Base-by-base conservation (phyloP, 2,113 vertebrate species). In the Prunella himalayana region DNA sequence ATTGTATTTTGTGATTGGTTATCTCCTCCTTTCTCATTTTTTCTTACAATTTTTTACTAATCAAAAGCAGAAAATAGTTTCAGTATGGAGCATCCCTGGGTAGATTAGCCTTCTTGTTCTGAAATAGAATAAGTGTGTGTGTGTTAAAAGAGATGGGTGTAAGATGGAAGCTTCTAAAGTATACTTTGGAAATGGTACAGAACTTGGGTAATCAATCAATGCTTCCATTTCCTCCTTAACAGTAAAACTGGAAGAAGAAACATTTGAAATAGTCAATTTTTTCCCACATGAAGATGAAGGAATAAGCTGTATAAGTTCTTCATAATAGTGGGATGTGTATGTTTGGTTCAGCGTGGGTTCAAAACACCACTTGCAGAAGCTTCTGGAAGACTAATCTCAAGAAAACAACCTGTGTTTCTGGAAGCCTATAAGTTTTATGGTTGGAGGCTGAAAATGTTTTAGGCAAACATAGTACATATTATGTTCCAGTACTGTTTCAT, bases 1-100 rank as follows among this genome's bases (percentile, higher is more conserved):
- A 14, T 10, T 65, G 18, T 77, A n/a, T 24, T 59, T 54, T 76
- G 23, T 44, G 9, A 39, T 69, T n/a, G 31, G 12, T 61, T 71
- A 5, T 42, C 7, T 70, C 3, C 6, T 79, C 18, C 13, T 7
- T 69, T 63, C 15, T 72, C 5, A 27, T 57, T 33, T 27, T 19
- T 44, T 68, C 16, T 44, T 25, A 28, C 0, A 0, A 21, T 24
- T 50, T 82, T 56, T 27, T 47, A 42, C 7, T 56, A 56, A 37
- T 13, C 4, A 33, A 28, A 70, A 33, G 1, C 56, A 47, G 61
- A 65, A 49, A 82, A 49, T 19, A 41, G 13, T 35, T 82, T n/a
- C 56, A 7, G 7, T 42, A 12, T 25, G 27, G 17, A 42, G 17
- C 35, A 50, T 51, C 7, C 16, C 7, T 42, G 27, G 72, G 16